phyloP scores from a whole-genome alignment of 2,797 vertebrate species.

The Coluber constrictor region DNA sequence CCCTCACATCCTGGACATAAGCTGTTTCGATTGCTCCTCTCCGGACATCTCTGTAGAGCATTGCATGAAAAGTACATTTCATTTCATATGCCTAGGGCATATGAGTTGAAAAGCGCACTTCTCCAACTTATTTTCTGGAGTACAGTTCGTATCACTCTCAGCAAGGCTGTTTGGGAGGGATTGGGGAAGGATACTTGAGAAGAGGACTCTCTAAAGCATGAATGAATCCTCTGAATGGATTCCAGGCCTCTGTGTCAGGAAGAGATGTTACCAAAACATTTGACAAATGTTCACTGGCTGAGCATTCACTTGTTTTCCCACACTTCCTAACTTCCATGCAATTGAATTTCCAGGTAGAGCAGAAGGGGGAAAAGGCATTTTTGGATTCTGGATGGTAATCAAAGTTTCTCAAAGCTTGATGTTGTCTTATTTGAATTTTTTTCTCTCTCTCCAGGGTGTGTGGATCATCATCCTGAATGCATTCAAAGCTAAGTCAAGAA shows the following conservation, averaged over 20 bases:
- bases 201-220: background rate
- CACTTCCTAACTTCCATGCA: background rate
- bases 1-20: background rate
- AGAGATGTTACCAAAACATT: no score
- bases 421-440: background rate
- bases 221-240: background rate
- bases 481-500: background rate
- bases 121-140: background rate
- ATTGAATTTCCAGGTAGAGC: background rate
- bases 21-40: background rate
- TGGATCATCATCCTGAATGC: background rate
- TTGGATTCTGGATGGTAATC: background rate
- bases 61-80: background rate
- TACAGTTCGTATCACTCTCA: background rate
- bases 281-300: background rate
- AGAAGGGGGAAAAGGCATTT: no score
- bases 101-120: background rate
- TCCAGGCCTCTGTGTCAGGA: background rate
- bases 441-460: background rate
- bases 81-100: background rate
- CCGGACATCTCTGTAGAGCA: no score
- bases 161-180: background rate
- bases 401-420: no score
- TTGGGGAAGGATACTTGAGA: background rate
- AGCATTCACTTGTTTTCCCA: background rate